These are phyloP conservation scores for Sinodicranocentrus sp. DNA, from an alignment of 2,888 invertebrate genomes.

Conservation along the genomic window DNA sequence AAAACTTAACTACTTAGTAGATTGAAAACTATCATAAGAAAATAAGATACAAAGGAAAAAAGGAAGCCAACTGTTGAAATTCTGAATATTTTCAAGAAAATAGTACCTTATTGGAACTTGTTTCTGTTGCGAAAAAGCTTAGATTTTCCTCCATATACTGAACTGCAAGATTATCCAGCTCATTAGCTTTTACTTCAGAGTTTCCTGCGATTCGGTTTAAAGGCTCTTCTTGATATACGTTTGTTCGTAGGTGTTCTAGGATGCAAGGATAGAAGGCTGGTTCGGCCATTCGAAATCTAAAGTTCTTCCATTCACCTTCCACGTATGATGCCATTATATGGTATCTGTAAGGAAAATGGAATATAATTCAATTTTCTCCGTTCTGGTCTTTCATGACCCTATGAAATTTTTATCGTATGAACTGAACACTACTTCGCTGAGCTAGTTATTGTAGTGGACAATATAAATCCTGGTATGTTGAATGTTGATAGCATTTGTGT, in stretches of 20 bases:
- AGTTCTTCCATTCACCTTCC: conserved; percentile 73
- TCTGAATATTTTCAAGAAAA: too few species aligned
- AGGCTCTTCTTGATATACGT: conserved; percentile 72
- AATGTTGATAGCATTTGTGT: too few species aligned
- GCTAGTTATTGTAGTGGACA: too few species aligned
- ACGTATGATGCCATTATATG: conserved; percentile 59
- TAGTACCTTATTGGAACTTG: conserved; percentile 63
- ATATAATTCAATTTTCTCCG: conserved; percentile 1
- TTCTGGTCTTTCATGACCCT: background rate
- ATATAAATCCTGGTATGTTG: too few species aligned
- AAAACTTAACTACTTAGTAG: too few species aligned
- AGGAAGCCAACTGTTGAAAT: too few species aligned
- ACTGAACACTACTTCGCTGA: too few species aligned
- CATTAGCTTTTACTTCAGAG: conserved; percentile 67
- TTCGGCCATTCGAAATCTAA: conserved; percentile 67
- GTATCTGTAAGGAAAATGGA: conserved; percentile 14
- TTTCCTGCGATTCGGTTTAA: conserved; percentile 67
- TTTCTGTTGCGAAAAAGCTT: conserved; percentile 70
- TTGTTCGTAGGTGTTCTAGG: conserved; percentile 66
- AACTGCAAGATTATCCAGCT: conserved; percentile 61
- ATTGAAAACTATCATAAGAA: too few species aligned
- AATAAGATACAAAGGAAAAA: too few species aligned
- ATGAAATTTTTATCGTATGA: background rate
- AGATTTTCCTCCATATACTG: conserved; percentile 66
- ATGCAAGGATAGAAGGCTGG: conserved; percentile 61